These are phyloP conservation scores for Magallana angulata DNA, from an alignment of 1,140 invertebrate species.

Conservation along the genomic window DNA sequence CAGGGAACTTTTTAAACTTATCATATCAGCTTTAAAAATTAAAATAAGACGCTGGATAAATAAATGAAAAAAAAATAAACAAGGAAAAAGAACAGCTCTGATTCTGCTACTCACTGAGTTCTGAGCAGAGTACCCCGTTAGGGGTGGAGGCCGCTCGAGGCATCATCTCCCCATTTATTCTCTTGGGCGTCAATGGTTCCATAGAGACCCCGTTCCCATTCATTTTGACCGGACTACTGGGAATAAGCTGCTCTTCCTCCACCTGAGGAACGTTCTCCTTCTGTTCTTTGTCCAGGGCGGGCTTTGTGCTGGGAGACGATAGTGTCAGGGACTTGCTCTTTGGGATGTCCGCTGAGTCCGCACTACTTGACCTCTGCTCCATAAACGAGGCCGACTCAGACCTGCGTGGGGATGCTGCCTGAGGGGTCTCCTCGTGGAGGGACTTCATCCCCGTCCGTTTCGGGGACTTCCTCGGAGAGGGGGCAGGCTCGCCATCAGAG, in stretches of 20 bases:
- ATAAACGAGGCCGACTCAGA: conserved; percentile 23
- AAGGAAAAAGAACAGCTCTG: too few relatives aligned
- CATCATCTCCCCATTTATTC: conserved; percentile 55
- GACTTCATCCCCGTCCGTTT: conserved; percentile 61
- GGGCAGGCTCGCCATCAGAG: conserved; percentile 55
- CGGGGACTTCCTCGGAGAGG: conserved; percentile 64
- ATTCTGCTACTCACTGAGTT: conserved; percentile 45
- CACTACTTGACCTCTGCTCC: conserved; percentile 3
- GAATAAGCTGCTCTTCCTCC: conserved; percentile 32
- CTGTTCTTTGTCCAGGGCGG: conserved; percentile 50
- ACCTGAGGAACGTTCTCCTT: conserved; percentile 55
- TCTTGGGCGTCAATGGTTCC: conserved; percentile 64
- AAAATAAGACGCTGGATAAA: too few relatives aligned
- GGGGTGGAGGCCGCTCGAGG: conserved; percentile 70
- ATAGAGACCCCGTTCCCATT: conserved; percentile 46
- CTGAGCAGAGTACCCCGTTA: conserved; percentile 62
- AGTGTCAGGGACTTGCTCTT: conserved; percentile 19
- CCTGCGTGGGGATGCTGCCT: conserved; percentile 47
- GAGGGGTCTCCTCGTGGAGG: conserved; percentile 54
- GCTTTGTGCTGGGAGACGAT: conserved; percentile 23
- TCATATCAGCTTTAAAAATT: too few relatives aligned
- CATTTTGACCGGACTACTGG: conserved; percentile 58
- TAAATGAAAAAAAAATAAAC: too few relatives aligned
- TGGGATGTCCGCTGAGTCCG: conserved; percentile 34
- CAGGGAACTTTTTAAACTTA: too few relatives aligned